Base-by-base conservation (phyloP, 2,797 vertebrate species). In the Natrix natrix region DNA sequence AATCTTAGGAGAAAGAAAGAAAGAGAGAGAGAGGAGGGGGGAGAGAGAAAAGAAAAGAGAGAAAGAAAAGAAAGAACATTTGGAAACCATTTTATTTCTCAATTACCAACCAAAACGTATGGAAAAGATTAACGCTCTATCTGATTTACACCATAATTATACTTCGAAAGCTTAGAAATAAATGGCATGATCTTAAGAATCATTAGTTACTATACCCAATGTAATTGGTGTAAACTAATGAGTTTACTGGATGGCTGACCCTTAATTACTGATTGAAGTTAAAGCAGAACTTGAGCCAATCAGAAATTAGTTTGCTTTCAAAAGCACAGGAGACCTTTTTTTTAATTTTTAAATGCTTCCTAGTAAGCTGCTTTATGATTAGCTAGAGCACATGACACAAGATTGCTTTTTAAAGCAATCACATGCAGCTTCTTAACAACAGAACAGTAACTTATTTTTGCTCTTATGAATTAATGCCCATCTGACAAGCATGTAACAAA, bases 51-150 rank as follows among this genome's bases (percentile, higher is more conserved):
- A 98, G 97, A 98, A 97, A 94, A 97, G 96, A 97, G 97, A 97
- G 97, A 96, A 97, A 55, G 22, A 69, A 6, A 22, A 69, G 32
- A 92, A 1, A 69, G 98, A 98, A 98, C 98, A 98, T 98, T 98
- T 98, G 98, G 98, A 98, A 98, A 98, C 97, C 97, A 98, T 98
- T 98, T 98, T 98, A 98, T 98, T 98, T 98, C 97, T 98, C 98
- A 98, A 98, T 98, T 98, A 98, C 98, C 97, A 97, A 97, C 96
- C 95, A 96, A 97, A 97, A 98, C 97, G 98, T 98, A 98, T 98
- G 98, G 98, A 98, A 98, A 97, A 98, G 97, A 98, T 98, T 98
- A 98, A 98, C 95, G 95, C 92, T 97, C 97, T 98, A 97, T 98
- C 97, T 97, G 97, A 98, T 98, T 98, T 98, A 98, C 97, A 97